A percentile compares a stretch with the other conserved stretches of the same genome.
These are phyloP conservation scores for Chroicocephalus ridibundus DNA, from an alignment of 2,113 vertebrate genomes.

Conservation along the genomic window DNA sequence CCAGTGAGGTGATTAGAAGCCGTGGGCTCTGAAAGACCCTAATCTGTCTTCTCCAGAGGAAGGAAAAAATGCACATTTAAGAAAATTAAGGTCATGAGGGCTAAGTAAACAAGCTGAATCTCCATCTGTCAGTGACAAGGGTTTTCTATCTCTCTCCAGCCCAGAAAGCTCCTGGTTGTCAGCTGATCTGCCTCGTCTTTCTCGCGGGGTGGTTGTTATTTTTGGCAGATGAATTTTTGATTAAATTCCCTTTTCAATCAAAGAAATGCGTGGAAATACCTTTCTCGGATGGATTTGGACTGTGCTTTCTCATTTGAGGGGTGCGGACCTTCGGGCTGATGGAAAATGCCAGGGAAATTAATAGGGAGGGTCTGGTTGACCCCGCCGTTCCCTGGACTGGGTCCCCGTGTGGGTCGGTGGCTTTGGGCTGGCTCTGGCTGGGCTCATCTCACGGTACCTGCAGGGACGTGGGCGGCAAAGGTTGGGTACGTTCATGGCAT, in stretches of 20 bases:
- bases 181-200: constrained; percentile 31
- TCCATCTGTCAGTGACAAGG: constrained; percentile 10
- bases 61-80: constrained; percentile 30
- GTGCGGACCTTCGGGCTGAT: neutral
- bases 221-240: constrained; percentile 12
- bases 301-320: neutral
- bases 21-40: neutral
- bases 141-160: neutral
- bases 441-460: fast-evolving
- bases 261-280: neutral
- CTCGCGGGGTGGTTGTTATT: neutral
- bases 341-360: neutral
- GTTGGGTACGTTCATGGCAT: neutral
- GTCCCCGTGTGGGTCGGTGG: neutral
- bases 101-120: constrained; percentile 21
- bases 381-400: fast-evolving
- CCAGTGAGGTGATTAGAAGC: neutral
- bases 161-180: constrained; percentile 12
- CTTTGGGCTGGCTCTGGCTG: neutral
- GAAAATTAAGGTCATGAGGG: constrained; percentile 53
- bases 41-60: neutral
- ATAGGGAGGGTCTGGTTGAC: neutral
- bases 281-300: neutral
- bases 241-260: neutral
- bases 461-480: neutral